These are phyloP conservation scores for Andrena minutula DNA, from an alignment of 2,888 invertebrate species.

Conservation along the genomic window DNA sequence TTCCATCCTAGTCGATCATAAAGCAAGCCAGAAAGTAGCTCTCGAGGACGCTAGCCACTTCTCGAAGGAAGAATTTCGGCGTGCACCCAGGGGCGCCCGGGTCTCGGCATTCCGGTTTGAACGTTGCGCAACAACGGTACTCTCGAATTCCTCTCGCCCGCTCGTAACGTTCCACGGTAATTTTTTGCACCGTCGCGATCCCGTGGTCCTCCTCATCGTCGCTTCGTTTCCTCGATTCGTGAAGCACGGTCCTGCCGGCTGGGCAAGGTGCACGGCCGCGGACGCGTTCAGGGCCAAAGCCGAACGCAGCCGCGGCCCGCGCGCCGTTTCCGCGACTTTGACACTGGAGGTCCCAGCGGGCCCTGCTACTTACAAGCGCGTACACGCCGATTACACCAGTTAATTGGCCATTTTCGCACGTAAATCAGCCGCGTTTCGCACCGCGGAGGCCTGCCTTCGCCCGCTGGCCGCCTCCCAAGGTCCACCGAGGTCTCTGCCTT, in stretches of 20 bases:
- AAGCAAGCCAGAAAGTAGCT: background rate
- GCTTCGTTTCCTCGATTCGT: conserved; percentile 35
- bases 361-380: conserved; percentile 10
- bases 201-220: background rate
- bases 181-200: conserved; percentile 16
- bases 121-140: conserved; percentile 71
- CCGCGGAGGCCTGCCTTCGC: conserved; percentile 69
- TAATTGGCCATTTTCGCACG: conserved; percentile 79
- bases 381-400: conserved; percentile 67
- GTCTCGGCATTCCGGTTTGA: conserved; percentile 74
- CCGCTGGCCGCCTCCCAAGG: conserved; percentile 73
- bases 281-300: conserved; percentile 39
- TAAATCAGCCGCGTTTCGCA: conserved; percentile 73
- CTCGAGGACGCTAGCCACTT: conserved; percentile 14
- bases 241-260: conserved; percentile 3
- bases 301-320: conserved; percentile 6
- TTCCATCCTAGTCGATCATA: too few species aligned
- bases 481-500: conserved; percentile 58
- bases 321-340: conserved; percentile 62
- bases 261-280: conserved; percentile 44
- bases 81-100: conserved; percentile 35
- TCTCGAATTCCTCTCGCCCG: conserved; percentile 55
- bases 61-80: conserved; percentile 58
- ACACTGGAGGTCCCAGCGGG: conserved; percentile 15
- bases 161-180: conserved; percentile 25